Base-by-base conservation (phyloP, 1,140 invertebrate species). In the Hypothenemus hampei region DNA sequence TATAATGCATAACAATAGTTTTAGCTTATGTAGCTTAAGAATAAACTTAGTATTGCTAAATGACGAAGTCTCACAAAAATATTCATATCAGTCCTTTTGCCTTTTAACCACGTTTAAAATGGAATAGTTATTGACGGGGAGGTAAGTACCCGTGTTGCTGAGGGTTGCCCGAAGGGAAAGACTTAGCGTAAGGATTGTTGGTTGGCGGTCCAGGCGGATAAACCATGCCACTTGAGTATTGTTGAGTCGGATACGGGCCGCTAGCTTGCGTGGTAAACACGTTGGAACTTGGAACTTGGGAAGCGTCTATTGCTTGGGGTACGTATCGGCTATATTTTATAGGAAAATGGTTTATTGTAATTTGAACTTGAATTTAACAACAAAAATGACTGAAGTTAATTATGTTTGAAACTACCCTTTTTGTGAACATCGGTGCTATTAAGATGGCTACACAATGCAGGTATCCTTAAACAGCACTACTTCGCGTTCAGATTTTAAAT, bases 111-210 rank as follows among this genome's bases (percentile, higher is more conserved):
- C n/a, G n/a, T n/a, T 31, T 23, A 43, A 39, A 26, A 49, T 21
- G 24, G 47, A 49, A 13, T 58, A n/a, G n/a, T n/a, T 64, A 65
- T 57, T 68, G 65, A 59, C 64, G 66, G 10, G 66, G 68, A 13
- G 64, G 66, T 58, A 68, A 60, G 47, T 64, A 66, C 18, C 64
- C 64, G 13, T 58, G 61, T 49, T 70, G 69, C 39, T 66, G 65
- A 11, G 67, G 64, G 8, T 66, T 62, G 15, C 67, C 59, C 50
- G 69, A 66, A 1, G 58, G 61, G 49, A 67, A 70, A 22, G 53
- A 63, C 45, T 70, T 70, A 19, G 69, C 67, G 48, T 70, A 70
- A 3, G 69, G 67, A 55, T 70, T 69, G 20, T 56, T 61, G 53
- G 61, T 62, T 15, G 58, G 60, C 45, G 63, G 58, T n/a, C n/a